phyloP scores from a whole-genome alignment of 2,888 invertebrate genomes.

The Thymelicus sylvestris region DNA sequence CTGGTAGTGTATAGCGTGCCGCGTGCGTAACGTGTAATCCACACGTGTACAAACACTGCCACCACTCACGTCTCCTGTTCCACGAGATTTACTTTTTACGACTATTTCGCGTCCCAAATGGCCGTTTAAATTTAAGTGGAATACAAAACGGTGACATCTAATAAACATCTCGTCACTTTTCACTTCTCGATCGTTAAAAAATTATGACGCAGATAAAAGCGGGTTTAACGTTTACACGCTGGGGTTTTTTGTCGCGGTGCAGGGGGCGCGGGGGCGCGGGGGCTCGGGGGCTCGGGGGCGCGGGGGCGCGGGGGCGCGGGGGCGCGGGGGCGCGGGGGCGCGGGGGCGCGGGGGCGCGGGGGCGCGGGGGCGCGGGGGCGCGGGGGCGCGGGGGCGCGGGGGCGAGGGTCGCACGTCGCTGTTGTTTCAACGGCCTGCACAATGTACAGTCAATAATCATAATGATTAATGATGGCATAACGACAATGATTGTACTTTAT shows the following conservation, averaged over 20 bases:
- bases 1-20: too few relatives aligned
- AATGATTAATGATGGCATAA: too few relatives aligned
- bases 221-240: slow-evolving; percentile 20
- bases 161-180: slow-evolving; percentile 33
- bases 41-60: slow-evolving; percentile 13
- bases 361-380: not conserved
- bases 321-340: not conserved
- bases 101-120: slow-evolving; percentile 5
- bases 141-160: slow-evolving; percentile 25
- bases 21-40: not conserved
- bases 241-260: slow-evolving; percentile 13
- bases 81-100: slow-evolving; percentile 15
- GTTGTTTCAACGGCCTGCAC: not conserved
- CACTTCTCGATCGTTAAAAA: slow-evolving; percentile 34
- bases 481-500: too few relatives aligned
- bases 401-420: not conserved
- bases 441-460: too few relatives aligned
- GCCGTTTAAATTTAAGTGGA: slow-evolving; percentile 13
- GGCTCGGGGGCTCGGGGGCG: too few relatives aligned
- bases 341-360: not conserved
- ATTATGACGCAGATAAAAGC: slow-evolving; percentile 30
- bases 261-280: not conserved
- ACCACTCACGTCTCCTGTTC: slow-evolving; percentile 16
- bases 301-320: not conserved
- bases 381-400: not conserved